Percentiles rank a stretch among this genome's conserved stretches.
Evolutionary conservation across 2,113 vertebrate species (phyloP).

Genomic region (Oplegnathus fasciatus): DNA sequence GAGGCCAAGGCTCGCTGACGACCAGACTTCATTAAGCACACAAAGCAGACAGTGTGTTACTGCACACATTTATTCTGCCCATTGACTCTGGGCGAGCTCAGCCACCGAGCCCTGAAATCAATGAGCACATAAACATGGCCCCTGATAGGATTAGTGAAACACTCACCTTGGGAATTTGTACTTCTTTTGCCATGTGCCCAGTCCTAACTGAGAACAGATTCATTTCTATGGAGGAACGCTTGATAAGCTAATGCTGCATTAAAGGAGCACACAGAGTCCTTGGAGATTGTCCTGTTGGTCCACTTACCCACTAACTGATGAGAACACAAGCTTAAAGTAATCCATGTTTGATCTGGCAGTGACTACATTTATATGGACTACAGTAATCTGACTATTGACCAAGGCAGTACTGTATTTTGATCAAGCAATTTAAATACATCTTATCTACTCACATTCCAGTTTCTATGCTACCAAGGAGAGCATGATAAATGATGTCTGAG

Average conservation of each 20-base stretch:
- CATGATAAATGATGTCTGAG: not conserved
- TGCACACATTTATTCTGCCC: conserved; percentile 56
- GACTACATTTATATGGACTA: not conserved
- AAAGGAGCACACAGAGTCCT: not conserved
- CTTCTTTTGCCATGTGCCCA: conserved; percentile 10
- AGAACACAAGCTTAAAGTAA: not conserved
- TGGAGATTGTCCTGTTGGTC: conserved; percentile 7
- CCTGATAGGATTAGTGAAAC: conserved; percentile 59
- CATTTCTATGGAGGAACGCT: not conserved
- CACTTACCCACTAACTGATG: conserved; percentile 3
- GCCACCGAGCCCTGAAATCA: conserved; percentile 35
- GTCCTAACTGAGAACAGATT: conserved; percentile 5
- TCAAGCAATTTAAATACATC: not conserved
- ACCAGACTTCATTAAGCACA: conserved; percentile 51
- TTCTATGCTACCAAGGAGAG: not conserved
- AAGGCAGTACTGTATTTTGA: not conserved
- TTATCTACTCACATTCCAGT: not conserved
- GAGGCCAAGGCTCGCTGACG: conserved; percentile 35
- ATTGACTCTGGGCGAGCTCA: conserved; percentile 42
- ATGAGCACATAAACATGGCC: conserved; percentile 47
- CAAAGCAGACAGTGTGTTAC: conserved; percentile 34
- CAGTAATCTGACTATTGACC: not conserved
- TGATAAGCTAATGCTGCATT: not conserved
- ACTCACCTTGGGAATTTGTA: conserved; percentile 43
- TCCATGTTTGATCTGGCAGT: not conserved